These are phyloP conservation scores for Salminus brasiliensis DNA, from an alignment of 2,113 vertebrate genomes.

Conservation along the genomic window DNA sequence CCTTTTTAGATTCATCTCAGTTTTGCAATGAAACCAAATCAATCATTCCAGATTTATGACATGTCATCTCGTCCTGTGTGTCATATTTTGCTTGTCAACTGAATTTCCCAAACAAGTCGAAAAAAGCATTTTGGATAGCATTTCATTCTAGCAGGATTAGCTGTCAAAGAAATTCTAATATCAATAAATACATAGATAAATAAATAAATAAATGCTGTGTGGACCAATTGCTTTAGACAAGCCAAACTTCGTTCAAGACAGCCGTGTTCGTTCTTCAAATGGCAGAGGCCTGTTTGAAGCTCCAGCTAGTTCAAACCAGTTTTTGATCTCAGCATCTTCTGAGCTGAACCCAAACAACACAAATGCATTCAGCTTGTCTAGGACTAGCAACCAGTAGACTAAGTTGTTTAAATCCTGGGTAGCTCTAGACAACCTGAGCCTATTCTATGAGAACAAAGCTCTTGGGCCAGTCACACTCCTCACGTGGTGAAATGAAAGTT, in stretches of 20 bases:
- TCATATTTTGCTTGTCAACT: neutral
- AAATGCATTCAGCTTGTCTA: constrained; percentile 14
- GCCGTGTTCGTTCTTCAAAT: neutral
- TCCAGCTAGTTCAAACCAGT: neutral
- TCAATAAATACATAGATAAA: no score
- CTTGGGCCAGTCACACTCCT: constrained; percentile 8
- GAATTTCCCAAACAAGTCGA: neutral
- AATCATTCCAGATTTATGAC: constrained; percentile 8
- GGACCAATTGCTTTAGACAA: neutral
- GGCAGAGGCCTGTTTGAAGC: constrained; percentile 8
- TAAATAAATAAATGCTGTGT: neutral
- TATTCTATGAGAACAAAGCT: constrained; percentile 36
- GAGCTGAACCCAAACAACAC: constrained; percentile 9
- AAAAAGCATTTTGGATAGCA: neutral
- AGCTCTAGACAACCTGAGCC: constrained; percentile 27
- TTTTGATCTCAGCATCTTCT: constrained; percentile 36
- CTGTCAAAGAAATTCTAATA: neutral
- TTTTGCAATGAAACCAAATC: constrained; percentile 18
- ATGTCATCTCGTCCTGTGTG: neutral
- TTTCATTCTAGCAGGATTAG: neutral
- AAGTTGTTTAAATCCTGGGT: constrained; percentile 29
- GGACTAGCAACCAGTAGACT: constrained; percentile 26
- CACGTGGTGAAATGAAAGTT: constrained; percentile 30
- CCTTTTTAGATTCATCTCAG: constrained; percentile 15
- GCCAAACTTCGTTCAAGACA: neutral